Evolutionary conservation across 1,140 invertebrate genomes (phyloP), one percentile per base, ranked within the genome.

Genomic region (Drosophila serrata): DNA sequence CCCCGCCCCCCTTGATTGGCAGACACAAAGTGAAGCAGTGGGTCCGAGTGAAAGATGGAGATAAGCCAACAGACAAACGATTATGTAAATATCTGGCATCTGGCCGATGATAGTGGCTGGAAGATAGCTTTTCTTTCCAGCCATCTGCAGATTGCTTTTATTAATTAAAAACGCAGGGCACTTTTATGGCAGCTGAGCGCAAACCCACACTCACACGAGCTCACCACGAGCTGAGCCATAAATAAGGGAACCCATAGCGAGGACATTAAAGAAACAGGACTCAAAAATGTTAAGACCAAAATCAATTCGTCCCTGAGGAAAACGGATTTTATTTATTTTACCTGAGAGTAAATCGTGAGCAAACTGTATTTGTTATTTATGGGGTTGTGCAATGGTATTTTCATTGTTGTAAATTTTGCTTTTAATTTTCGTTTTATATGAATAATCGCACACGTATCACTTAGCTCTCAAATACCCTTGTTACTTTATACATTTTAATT

Each of bases 11-110:
- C 51, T 77, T 77, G 62, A 77, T 77, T 77, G 74, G 74, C 74
- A 77, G 74, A 60, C 74, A 60, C 73, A 77, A 58, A 67, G 59
- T 53, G 73, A 76, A 77, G 53, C 63, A 68, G 74, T 48, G 62
- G 33, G 27, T 46, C 46, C 42, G 39, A 59, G 37, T 64, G 51
- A 58, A 43, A 75, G 60, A 68, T 68, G 74, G 33, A 64, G 46
- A 77, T 77, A 77, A 77, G 74, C 74, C 74, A 77, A 77, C 74
- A 77, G 74, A 77, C 73, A 77, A 77, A 77, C 73, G 74, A 77
- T 77, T 77, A 77, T 77, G 74, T 77, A 77, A 77, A 77, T 77
- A 77, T 77, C 74, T 77, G 62, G 35, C 74, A 77, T 58, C 56
- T 60, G 55, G 39, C 42, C 49, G 73, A 39, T 40, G 35, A 77